A percentile compares a stretch with the other conserved stretches of the same genome.
Conservation (phyloP, 1,140 invertebrate species). For the Phocides pigmalion region DNA sequence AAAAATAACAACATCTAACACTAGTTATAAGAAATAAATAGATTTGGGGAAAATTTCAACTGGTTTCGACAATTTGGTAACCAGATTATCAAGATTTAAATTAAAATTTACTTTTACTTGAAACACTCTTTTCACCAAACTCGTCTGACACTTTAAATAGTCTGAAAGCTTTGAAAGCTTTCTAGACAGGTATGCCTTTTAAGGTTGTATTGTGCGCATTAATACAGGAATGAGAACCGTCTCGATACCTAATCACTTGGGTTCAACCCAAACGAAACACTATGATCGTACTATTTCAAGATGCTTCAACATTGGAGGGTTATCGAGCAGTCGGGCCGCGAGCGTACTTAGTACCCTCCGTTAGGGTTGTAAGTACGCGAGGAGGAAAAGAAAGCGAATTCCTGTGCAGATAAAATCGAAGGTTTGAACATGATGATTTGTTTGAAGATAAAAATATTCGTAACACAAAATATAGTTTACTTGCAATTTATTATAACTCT, state of each 20-base stretch:
- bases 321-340: constrained; percentile 36
- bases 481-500: no score
- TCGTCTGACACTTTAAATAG: neutral
- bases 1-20: no score
- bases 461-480: no score
- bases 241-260: constrained; percentile 39
- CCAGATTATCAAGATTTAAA: no score
- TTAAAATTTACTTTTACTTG: no score
- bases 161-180: neutral
- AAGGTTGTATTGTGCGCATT: constrained; percentile 11
- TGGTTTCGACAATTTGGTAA: no score
- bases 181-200: neutral
- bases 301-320: constrained; percentile 16
- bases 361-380: constrained; percentile 28
- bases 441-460: neutral
- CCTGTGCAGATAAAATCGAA: neutral
- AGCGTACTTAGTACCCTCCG: constrained; percentile 46
- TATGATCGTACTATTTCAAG: constrained; percentile 12
- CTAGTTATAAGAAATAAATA: no score
- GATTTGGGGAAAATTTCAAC: no score
- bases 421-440: neutral
- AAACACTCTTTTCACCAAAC: constrained; percentile 24
- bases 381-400: neutral
- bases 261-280: constrained; percentile 36
- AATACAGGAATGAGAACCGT: constrained; percentile 17